Conservation (phyloP, 1,140 invertebrate genomes). For the Drosophila willistoni region DNA sequence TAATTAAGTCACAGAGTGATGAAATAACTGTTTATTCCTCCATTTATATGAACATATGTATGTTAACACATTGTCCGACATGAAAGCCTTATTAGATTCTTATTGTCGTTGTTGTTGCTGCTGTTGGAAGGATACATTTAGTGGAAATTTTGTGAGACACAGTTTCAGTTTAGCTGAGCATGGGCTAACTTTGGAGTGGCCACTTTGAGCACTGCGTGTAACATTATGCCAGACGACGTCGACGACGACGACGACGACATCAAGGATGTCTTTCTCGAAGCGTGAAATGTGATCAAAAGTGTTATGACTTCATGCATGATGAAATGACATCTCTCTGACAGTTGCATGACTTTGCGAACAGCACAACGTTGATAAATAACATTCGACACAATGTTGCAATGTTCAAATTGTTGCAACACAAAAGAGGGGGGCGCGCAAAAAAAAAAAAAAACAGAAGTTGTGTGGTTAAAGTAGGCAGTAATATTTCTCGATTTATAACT, state of each 20-base stretch:
- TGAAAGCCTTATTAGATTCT: conserved; percentile 1
- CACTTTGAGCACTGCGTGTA: conserved; percentile 5
- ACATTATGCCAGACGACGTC: conserved; percentile 13
- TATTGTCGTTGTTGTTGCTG: background rate
- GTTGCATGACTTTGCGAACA: conserved; percentile 8
- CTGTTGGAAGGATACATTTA: no score
- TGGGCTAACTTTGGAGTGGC: conserved; percentile 10
- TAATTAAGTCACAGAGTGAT: no score
- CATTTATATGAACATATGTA: no score
- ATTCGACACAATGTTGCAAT: conserved; percentile 6
- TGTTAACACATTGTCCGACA: background rate
- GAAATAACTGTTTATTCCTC: no score
- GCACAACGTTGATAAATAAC: conserved; percentile 7
- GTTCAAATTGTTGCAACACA: background rate
- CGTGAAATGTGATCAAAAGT: conserved; percentile 13
- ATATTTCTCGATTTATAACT: conserved; percentile 43
- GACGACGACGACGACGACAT: conserved; percentile 9
- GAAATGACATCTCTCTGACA: conserved; percentile 10
- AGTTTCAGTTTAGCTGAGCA: conserved; percentile 4
- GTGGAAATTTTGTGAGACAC: background rate
- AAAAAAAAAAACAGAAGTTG: background rate
- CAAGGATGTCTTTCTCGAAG: conserved; percentile 13
- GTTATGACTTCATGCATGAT: conserved; percentile 6
- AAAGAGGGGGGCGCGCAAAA: no score
- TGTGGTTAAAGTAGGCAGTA: background rate